Evolutionary conservation across 1,140 invertebrate genomes (phyloP), one percentile per base, ranked within the genome.

Genomic region (Drosophila pectinifera): DNA sequence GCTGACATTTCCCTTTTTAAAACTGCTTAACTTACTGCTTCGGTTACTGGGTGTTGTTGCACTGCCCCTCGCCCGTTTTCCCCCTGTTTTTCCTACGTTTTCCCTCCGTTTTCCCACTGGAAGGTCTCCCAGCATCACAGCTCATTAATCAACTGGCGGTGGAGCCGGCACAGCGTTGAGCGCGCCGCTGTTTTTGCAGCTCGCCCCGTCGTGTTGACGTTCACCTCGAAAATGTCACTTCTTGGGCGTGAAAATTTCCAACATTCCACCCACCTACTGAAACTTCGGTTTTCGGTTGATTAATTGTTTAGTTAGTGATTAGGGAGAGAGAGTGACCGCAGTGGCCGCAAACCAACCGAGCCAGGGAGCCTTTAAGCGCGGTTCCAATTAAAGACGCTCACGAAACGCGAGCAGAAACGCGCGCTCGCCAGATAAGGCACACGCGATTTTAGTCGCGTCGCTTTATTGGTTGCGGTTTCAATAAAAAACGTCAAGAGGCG

Each of bases 251-350:
- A 70, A 70, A 68, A 78, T 28, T 43, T 55, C 36, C 20, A 46
- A 62, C 70, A 43, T 36, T 22, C 28, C 49, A 11, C 51, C 63
- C 39, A 56, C 28, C 42, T 59, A 61, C 42, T 20, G 54, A 41
- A 69, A 62, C 82, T 83, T 86, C 81, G 65, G 70, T 86, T 73
- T 77, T 55, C 59, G 65, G 63, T 83, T 88, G 83, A 89, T 88
- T 88, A 89, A 89, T 88, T 88, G 81, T 83, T 83, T 89, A 73
- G 79, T 78, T 65, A 62, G 83, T 72, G 82, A 82, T 79, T 76
- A 54, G 28, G 51, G 28, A 41, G 28, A 62, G 77, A 70, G 67
- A 31, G 63, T 18, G 55, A 39, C 26, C 61, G 31, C 45, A 18
- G 22, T 36, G 31, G 22, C 14, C n/a, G 34, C 34, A 55, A 22